A percentile compares a stretch with the other conserved stretches of the same genome.
Conservation (phyloP, 2,888 invertebrate genomes). For the Ariolimax columbianus region DNA sequence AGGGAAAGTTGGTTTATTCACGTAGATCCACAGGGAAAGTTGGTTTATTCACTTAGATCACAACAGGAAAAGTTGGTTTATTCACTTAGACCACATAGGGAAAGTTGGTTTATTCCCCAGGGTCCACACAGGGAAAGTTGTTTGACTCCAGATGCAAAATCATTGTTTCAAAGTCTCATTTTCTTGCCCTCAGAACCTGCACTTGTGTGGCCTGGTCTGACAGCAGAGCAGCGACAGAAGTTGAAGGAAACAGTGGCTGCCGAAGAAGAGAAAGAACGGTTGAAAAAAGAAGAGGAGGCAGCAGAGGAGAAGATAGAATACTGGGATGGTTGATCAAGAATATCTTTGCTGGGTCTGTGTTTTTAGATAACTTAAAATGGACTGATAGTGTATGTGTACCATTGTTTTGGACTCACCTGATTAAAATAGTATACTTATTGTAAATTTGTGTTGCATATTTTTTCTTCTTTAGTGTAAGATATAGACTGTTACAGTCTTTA, state of each 20-base stretch:
- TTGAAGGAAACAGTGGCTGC: conserved; percentile 11
- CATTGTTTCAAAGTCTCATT: too few species aligned
- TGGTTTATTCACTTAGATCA: too few species aligned
- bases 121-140: too few species aligned
- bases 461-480: too few species aligned
- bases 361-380: neutral
- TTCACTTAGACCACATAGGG: too few species aligned
- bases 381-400: neutral
- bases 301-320: neutral
- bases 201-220: conserved; percentile 46
- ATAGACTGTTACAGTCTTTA: too few species aligned
- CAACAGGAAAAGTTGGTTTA: too few species aligned
- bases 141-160: too few species aligned
- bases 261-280: conserved; percentile 14
- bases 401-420: neutral
- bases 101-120: too few species aligned
- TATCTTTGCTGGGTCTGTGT: neutral
- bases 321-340: neutral
- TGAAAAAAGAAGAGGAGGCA: neutral
- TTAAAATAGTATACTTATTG: conserved; percentile 1
- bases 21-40: too few species aligned
- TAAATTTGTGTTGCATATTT: too few species aligned
- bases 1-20: too few species aligned
- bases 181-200: conserved; percentile 21
- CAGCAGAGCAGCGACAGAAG: conserved; percentile 31